Base-by-base conservation (phyloP, 1,140 invertebrate species). In the Antheraea mylitta region DNA sequence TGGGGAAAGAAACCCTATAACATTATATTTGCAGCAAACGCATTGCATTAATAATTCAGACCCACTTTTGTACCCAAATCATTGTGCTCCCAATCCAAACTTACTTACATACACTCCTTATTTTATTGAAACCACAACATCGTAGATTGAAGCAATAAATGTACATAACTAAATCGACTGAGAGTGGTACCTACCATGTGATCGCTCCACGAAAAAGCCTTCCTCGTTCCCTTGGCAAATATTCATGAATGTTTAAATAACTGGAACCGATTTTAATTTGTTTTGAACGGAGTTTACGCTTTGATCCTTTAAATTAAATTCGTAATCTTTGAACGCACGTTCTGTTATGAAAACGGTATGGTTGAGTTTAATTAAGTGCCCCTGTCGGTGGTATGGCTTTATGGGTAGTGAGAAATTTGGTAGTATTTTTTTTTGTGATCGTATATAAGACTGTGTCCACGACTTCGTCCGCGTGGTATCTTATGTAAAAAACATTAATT, bases 1-100 rank as follows among this genome's bases (percentile, higher is more conserved):
- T 30, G 7, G 9, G 18, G 59, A 22, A 60, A 8, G 18, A 7
- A 42, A 4, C 7, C 18, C 22, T 60, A 7, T 16, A 16, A 19
- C 7, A 13, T 53, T 22, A 60, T 60, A 60, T 60, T 22, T 19
- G 18, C 18, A 60, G 22, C 18, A 60, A 22, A 22, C 18, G 59
- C 13, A 19, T 60, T 60, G 22, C 58, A 65, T 72, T 72, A 72
- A 68, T 72, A 72, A 68, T 68, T 64, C 64, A 66, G 48, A 42
- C 6, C 66, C 64, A 66, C 67, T 72, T 72, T 72, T 66, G 68
- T 58, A 65, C 71, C 67, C 36, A 59, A 53, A 67, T 69, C 59
- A 64, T 69, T 69, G 67, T 30, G 22, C n/a, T 10, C 36, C 42
- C 19, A 18, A 58, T 53, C 64, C 30, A 37, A 7, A n/a, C 5